phyloP scores from a whole-genome alignment of 2,888 invertebrate genomes.

The Drosophila ochracea region DNA sequence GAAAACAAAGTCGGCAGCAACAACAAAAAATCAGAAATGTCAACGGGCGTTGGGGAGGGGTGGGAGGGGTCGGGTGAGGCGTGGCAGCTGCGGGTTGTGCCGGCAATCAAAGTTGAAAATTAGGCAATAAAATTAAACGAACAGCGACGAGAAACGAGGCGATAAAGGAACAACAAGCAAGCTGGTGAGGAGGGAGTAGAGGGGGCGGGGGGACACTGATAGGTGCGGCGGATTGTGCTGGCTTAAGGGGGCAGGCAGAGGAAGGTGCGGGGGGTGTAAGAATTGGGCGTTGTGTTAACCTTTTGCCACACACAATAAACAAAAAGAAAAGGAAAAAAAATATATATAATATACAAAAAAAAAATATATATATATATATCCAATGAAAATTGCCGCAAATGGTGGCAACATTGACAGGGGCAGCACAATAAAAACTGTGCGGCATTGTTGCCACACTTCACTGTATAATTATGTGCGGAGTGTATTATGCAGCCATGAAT shows the following conservation, averaged over 20 bases:
- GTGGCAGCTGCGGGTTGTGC: conserved; percentile 37
- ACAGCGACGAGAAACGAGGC: conserved; percentile 65
- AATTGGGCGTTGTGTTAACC: conserved; percentile 55
- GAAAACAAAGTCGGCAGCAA: conserved; percentile 4
- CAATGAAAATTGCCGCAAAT: conserved; percentile 60
- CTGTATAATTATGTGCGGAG: conserved; percentile 13
- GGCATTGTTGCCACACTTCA: conserved; percentile 53
- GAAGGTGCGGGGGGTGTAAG: neutral
- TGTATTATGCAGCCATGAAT: conserved; percentile 44
- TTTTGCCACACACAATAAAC: conserved; percentile 54
- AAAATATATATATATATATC: neutral
- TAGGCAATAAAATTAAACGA: conserved; percentile 81
- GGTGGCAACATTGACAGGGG: conserved; percentile 58
- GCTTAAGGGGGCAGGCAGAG: neutral
- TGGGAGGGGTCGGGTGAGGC: neutral
- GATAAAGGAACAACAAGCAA: conserved; percentile 16
- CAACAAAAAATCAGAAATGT: conserved; percentile 61
- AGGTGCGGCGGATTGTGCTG: neutral
- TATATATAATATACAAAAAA: neutral
- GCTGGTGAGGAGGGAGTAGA: neutral
- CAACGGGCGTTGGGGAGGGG: conserved; percentile 67
- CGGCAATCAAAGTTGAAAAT: conserved; percentile 79
- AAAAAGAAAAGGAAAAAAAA: conserved; percentile 16
- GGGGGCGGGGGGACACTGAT: neutral
- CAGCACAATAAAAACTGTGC: conserved; percentile 4